Evolutionary conservation across 1,140 invertebrate genomes (phyloP).

Genomic region (Aphaenogaster floridana): DNA sequence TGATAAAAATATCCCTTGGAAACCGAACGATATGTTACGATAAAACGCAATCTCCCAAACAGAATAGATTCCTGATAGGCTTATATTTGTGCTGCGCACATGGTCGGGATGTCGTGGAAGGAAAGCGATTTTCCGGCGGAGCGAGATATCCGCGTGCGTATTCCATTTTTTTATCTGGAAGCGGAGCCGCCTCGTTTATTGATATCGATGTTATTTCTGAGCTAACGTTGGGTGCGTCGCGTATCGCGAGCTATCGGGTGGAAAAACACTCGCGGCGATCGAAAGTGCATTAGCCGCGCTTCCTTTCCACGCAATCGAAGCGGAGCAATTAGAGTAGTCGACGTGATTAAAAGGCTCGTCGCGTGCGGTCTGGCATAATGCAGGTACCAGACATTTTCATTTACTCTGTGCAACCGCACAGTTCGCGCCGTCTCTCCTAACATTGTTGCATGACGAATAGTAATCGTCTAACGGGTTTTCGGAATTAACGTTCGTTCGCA

Average conservation of each 20-base stretch:
- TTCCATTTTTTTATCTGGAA: constrained; percentile 22
- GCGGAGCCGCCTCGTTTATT: not conserved
- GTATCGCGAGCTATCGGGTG: constrained; percentile 6
- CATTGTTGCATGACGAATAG: constrained; percentile 4
- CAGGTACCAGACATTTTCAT: constrained; percentile 26
- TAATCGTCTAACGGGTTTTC: constrained; percentile 33
- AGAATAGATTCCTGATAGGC: not conserved
- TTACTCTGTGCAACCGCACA: not conserved
- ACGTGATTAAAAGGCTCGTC: constrained; percentile 48
- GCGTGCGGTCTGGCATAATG: constrained; percentile 12
- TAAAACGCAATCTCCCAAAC: constrained; percentile 33
- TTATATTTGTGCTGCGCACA: not conserved
- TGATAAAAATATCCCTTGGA: not conserved
- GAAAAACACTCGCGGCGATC: constrained; percentile 25
- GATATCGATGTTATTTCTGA: constrained; percentile 37
- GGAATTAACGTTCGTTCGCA: not conserved
- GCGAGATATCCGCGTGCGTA: not conserved
- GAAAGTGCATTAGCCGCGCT: constrained; percentile 43
- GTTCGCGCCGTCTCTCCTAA: not conserved
- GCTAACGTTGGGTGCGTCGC: not conserved
- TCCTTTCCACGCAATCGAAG: constrained; percentile 36
- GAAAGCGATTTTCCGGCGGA: constrained; percentile 43
- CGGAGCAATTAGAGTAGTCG: constrained; percentile 19
- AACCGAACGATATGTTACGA: constrained; percentile 3
- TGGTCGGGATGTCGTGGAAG: not conserved